Evolutionary conservation across 92 coral and sea anemone genomes (phyloP).

Genomic region (Nematostella vectensis): DNA sequence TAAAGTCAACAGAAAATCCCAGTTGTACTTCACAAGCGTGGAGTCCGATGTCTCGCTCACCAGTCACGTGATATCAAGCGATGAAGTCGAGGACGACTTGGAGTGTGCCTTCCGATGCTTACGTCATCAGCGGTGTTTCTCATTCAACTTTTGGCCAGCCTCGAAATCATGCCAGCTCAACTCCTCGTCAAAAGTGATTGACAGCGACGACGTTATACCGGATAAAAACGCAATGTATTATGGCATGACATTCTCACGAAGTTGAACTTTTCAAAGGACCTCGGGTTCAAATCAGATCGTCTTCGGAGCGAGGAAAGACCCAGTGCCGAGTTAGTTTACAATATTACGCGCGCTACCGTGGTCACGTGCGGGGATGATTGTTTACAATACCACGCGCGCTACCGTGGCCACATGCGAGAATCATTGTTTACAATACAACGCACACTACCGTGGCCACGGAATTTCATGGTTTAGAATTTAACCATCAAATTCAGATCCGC

Average conservation of each 20-base stretch:
- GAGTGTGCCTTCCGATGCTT: slow-evolving; percentile 42
- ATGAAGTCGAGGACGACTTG: slow-evolving; percentile 24
- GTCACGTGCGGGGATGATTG: too few species aligned
- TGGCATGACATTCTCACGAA: slow-evolving; percentile 36
- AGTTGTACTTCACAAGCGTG: slow-evolving; percentile 16
- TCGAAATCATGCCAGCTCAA: slow-evolving; percentile 36
- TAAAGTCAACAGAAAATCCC: slow-evolving; percentile 11
- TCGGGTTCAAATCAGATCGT: too few species aligned
- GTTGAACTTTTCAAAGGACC: too few species aligned
- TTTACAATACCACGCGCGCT: too few species aligned
- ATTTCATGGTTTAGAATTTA: too few species aligned
- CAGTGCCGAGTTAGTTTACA: too few species aligned
- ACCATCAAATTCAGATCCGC: too few species aligned
- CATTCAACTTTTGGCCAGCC: slow-evolving; percentile 28
- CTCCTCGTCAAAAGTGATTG: slow-evolving; percentile 20
- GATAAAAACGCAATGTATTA: slow-evolving; percentile 28
- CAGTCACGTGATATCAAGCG: slow-evolving; percentile 29
- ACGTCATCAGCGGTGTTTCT: slow-evolving; percentile 30
- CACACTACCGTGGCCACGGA: too few species aligned
- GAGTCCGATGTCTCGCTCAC: slow-evolving; percentile 5
- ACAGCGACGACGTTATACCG: slow-evolving; percentile 16
- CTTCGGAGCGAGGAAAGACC: too few species aligned
- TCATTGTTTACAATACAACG: too few species aligned
- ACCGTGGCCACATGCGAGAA: too few species aligned
- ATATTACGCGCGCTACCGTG: too few species aligned